Percentiles rank a stretch among this genome's conserved stretches.
phyloP scores from a whole-genome alignment of 2,797 vertebrate species.

The Crypturellus tataupa region DNA sequence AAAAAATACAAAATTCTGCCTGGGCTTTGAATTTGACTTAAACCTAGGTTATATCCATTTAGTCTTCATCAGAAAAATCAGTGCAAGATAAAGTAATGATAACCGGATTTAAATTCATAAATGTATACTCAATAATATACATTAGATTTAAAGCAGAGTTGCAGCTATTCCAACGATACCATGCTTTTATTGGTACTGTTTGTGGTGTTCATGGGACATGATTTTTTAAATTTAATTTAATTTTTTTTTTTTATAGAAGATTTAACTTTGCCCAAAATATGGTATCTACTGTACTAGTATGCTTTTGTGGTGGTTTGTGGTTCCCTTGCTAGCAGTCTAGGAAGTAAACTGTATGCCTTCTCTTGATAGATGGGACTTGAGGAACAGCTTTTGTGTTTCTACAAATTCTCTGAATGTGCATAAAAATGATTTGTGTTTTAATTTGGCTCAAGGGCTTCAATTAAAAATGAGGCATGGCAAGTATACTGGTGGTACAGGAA shows the following conservation, averaged over 20 bases:
- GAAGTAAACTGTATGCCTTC: not conserved
- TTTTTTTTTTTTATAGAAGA: not conserved
- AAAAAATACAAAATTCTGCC: not conserved
- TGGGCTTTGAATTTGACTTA: not conserved
- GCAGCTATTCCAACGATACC: not conserved
- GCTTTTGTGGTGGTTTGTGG: not conserved
- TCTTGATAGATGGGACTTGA: not conserved
- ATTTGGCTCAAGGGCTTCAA: not conserved
- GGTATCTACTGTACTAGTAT: rapidly evolving
- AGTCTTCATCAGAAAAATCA: not conserved
- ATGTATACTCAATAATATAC: not conserved
- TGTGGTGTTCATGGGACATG: rapidly evolving
- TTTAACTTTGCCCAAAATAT: not conserved
- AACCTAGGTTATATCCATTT: not conserved
- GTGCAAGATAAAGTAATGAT: not conserved
- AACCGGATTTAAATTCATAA: not conserved
- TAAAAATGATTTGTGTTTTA: not conserved
- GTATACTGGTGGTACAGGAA: not conserved
- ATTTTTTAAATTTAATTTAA: not conserved
- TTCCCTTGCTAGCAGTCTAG: not conserved
- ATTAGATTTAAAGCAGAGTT: not conserved
- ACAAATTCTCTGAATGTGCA: not conserved
- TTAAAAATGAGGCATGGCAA: not conserved
- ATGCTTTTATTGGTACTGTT: not conserved
- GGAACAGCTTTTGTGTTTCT: not conserved